These are phyloP conservation scores for Nematolebias whitei DNA, from an alignment of 2,113 vertebrate species.

Conservation along the genomic window DNA sequence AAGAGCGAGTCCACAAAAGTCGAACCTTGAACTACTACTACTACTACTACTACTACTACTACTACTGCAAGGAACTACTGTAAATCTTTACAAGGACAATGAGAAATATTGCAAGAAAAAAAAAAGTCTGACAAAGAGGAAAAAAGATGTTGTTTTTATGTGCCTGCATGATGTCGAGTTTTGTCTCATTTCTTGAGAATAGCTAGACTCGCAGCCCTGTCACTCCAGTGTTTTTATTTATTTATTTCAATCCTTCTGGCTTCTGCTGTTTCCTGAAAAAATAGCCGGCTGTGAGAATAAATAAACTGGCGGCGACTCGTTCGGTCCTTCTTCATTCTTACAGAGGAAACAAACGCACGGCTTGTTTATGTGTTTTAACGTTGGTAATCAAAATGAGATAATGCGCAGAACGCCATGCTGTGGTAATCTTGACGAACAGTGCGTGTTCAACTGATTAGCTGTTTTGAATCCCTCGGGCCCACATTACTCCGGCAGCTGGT, in stretches of 20 bases:
- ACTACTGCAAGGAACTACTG: too few species aligned
- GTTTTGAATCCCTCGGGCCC: constrained; percentile 56
- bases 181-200: background rate
- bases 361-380: constrained; percentile 9
- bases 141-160: background rate
- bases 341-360: background rate
- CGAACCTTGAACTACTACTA: too few species aligned
- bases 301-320: background rate
- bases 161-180: background rate
- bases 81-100: background rate
- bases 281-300: background rate
- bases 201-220: background rate
- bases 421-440: constrained; percentile 38
- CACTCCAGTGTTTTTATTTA: background rate
- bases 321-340: background rate
- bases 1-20: too few species aligned
- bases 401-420: constrained; percentile 13
- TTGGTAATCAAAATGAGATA: constrained; percentile 37
- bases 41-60: too few species aligned
- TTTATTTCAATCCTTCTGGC: background rate
- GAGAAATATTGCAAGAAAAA: constrained; percentile 1
- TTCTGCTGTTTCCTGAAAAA: background rate
- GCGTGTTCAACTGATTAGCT: constrained; percentile 59
- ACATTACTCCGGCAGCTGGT: constrained; percentile 51
- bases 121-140: background rate